Evolutionary conservation across 2,888 invertebrate species (phyloP).

Genomic region (Mongoloraphidia duomilia): DNA sequence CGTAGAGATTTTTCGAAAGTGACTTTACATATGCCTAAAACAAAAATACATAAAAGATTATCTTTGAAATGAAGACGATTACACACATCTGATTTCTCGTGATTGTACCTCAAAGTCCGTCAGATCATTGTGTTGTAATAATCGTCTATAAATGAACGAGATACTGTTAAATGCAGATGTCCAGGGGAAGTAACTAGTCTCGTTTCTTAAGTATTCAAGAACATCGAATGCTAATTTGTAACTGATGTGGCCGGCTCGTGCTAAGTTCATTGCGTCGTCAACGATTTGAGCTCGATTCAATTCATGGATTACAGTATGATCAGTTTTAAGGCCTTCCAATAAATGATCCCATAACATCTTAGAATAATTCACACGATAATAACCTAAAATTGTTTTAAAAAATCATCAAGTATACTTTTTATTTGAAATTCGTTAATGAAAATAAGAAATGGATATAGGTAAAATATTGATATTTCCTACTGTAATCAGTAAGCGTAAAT

Average conservation of each 20-base stretch:
- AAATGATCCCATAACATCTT: constrained; percentile 39
- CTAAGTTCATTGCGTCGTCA: constrained; percentile 64
- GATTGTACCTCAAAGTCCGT: constrained; percentile 21
- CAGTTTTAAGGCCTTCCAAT: constrained; percentile 29
- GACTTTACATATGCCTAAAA: not conserved
- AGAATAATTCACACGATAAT: constrained; percentile 54
- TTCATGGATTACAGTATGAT: constrained; percentile 36
- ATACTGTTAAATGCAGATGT: constrained; percentile 40
- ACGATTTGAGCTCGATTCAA: constrained; percentile 62
- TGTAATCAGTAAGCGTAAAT: too few species aligned
- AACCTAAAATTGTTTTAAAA: constrained; percentile 32
- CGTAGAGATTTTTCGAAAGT: constrained; percentile 13
- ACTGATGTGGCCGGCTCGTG: constrained; percentile 44
- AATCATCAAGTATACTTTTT: too few species aligned
- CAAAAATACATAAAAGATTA: not conserved
- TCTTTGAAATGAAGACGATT: constrained; percentile 25
- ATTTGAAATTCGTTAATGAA: too few species aligned
- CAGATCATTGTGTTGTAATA: constrained; percentile 21
- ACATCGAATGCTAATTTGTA: constrained; percentile 51
- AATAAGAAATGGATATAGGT: too few species aligned
- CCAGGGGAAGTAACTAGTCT: constrained; percentile 69
- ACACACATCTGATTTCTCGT: constrained; percentile 26
- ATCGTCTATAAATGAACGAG: constrained; percentile 24
- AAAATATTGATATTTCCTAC: too few species aligned
- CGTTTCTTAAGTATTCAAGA: constrained; percentile 50